Evolutionary conservation across 2,888 invertebrate genomes (phyloP).

Genomic region (Stenoptilia bipunctidactyla): DNA sequence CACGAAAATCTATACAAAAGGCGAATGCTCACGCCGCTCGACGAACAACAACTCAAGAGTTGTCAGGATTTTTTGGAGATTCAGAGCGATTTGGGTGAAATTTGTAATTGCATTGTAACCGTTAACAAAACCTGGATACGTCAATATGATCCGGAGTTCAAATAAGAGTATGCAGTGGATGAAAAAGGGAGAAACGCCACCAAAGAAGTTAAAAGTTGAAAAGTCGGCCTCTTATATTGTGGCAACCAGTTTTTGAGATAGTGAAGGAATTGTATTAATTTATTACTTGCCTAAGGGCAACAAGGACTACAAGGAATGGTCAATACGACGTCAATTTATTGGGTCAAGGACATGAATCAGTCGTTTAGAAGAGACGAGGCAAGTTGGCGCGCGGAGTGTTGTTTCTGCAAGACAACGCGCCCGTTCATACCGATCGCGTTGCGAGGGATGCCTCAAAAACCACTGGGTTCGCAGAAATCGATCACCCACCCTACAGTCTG

Average conservation of each 20-base stretch:
- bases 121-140: constrained; percentile 11
- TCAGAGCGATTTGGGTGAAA: constrained; percentile 4
- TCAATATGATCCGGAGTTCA: constrained; percentile 12
- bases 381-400: constrained; percentile 7
- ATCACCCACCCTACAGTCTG: constrained; percentile 11
- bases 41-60: constrained; percentile 9
- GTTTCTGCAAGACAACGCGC: too few species aligned
- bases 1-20: too few species aligned
- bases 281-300: constrained; percentile 10
- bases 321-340: constrained; percentile 1
- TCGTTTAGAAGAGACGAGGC: constrained; percentile 6
- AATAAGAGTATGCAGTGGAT: constrained; percentile 1
- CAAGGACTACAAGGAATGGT: constrained; percentile 5
- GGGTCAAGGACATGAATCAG: neutral
- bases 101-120: neutral
- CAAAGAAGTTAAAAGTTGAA: constrained; percentile 9
- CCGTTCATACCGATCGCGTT: constrained; percentile 11
- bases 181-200: neutral
- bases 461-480: constrained; percentile 11
- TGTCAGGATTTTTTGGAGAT: constrained; percentile 7
- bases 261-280: constrained; percentile 4
- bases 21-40: constrained; percentile 10
- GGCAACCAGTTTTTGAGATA: neutral
- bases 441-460: constrained; percentile 9
- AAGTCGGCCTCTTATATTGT: neutral